Evolutionary conservation across 2,888 invertebrate species (phyloP).

Genomic region (Dryobotodes eremita): DNA sequence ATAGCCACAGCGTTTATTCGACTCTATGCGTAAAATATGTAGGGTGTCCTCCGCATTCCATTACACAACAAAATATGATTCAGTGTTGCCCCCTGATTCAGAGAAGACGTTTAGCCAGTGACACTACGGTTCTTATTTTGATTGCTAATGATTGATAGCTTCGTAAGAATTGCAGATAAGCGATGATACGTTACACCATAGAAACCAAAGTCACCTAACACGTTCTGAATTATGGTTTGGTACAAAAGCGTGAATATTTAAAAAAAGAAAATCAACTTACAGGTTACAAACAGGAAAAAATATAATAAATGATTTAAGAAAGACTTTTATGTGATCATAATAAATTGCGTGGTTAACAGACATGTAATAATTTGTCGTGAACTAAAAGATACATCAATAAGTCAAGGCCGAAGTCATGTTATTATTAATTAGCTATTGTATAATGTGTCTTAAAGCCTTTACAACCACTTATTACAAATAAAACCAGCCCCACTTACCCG

Average conservation of each 20-base stretch:
- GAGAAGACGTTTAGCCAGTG: conserved; percentile 84
- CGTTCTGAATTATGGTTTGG: neutral
- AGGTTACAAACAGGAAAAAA: neutral
- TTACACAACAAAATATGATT: conserved; percentile 86
- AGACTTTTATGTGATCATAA: neutral
- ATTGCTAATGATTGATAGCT: conserved; percentile 55
- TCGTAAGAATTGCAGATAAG: neutral
- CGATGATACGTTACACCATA: neutral
- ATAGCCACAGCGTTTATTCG: conserved; percentile 44
- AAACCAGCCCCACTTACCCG: neutral
- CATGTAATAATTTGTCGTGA: neutral
- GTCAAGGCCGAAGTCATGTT: neutral
- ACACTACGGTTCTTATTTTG: conserved; percentile 53
- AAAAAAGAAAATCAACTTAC: neutral
- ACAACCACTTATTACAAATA: neutral
- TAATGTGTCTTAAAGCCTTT: neutral
- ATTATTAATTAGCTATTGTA: neutral
- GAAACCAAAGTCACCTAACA: neutral
- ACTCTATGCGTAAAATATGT: conserved; percentile 71
- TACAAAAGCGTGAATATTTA: neutral
- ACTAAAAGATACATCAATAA: neutral
- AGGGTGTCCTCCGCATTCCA: conserved; percentile 79
- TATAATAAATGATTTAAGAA: neutral
- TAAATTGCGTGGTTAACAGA: neutral
- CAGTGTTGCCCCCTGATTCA: conserved; percentile 78